These are phyloP conservation scores for Erithacus rubecula DNA, from an alignment of 2,797 vertebrate species.

Conservation along the genomic window DNA sequence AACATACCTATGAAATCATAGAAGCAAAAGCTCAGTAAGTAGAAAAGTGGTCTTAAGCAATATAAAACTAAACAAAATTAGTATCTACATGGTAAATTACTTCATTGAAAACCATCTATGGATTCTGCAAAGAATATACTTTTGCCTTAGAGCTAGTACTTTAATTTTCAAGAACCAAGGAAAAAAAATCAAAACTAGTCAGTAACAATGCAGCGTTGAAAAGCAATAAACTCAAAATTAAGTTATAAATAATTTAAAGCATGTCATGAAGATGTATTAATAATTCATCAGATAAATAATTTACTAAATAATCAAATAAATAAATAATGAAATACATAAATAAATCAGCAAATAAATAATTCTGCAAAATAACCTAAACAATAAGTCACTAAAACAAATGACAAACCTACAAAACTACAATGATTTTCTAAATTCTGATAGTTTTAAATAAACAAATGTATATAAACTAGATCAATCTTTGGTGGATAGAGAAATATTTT, in stretches of 20 bases:
- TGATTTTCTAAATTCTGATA: slow-evolving; percentile 80
- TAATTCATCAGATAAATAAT: slow-evolving; percentile 99
- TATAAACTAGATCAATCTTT: slow-evolving; percentile 76
- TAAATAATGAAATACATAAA: slow-evolving; percentile 98
- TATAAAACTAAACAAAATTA: slow-evolving; percentile 64
- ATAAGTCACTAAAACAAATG: slow-evolving; percentile 85
- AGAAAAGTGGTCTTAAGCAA: slow-evolving; percentile 29
- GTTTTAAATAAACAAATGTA: slow-evolving; percentile 83
- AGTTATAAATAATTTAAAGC: slow-evolving; percentile 98
- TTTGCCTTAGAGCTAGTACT: slow-evolving; percentile 87
- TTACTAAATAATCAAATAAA: slow-evolving; percentile 99
- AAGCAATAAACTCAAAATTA: slow-evolving; percentile 99
- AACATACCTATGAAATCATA: not conserved
- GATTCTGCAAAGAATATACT: slow-evolving; percentile 81
- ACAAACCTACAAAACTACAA: slow-evolving; percentile 78
- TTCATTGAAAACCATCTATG: slow-evolving; percentile 73
- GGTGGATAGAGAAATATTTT: slow-evolving; percentile 74
- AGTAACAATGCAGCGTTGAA: slow-evolving; percentile 92
- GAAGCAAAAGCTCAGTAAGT: slow-evolving; percentile 38
- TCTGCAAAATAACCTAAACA: slow-evolving; percentile 86
- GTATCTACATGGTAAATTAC: slow-evolving; percentile 75
- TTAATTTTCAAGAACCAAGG: slow-evolving; percentile 93
- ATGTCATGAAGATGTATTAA: slow-evolving; percentile 99
- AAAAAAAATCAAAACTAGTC: slow-evolving; percentile 88
- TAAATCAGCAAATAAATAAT: slow-evolving; percentile 97